A percentile compares a stretch with the other conserved stretches of the same genome.
phyloP scores from a whole-genome alignment of 2,888 invertebrate genomes.

The Acronicta psi region DNA sequence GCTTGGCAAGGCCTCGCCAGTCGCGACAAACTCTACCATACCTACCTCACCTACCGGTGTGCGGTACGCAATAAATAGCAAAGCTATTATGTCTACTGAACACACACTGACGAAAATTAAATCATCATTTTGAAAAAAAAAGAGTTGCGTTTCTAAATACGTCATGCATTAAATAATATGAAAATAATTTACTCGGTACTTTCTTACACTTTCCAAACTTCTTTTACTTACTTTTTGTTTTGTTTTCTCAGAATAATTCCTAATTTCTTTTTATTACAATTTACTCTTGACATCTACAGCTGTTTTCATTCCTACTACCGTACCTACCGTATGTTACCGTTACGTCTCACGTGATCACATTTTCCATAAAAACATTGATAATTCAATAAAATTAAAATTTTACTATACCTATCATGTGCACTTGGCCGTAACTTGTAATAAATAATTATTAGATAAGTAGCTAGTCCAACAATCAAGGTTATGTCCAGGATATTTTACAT shows the following conservation, averaged over 20 bases:
- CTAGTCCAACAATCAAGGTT: neutral
- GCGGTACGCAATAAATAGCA: conserved; percentile 37
- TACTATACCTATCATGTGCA: no score
- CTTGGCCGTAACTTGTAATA: neutral
- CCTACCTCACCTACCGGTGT: conserved; percentile 46
- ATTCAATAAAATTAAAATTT: neutral
- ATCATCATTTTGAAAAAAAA: neutral
- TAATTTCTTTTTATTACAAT: no score
- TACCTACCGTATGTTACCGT: neutral
- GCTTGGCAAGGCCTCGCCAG: conserved; percentile 77
- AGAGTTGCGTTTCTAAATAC: neutral
- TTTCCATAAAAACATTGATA: neutral
- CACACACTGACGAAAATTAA: neutral
- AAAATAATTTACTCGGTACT: no score
- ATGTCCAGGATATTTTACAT: neutral
- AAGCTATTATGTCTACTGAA: conserved; percentile 23
- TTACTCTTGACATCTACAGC: neutral
- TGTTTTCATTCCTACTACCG: neutral
- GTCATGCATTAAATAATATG: neutral
- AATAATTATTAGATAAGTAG: neutral
- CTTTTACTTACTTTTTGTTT: neutral
- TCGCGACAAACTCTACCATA: conserved; percentile 50
- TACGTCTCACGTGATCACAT: neutral
- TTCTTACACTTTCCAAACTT: neutral
- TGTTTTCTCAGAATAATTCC: no score